phyloP scores from a whole-genome alignment of 2,797 vertebrate species.

The Basileuterus tristriatus region DNA sequence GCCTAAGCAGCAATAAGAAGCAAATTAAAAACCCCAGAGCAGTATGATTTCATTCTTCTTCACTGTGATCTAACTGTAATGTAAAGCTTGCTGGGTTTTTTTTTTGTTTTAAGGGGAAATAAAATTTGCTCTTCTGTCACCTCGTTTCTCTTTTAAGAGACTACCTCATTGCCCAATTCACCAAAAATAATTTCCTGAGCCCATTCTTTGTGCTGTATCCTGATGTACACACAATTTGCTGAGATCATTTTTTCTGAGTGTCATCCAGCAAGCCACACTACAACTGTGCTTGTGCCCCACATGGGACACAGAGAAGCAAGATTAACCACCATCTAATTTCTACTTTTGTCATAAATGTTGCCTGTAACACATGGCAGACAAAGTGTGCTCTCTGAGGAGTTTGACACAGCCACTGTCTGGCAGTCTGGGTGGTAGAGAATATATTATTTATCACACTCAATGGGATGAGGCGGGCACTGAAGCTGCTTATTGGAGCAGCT shows the following conservation, averaged over 20 bases:
- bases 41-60: constrained; percentile 37
- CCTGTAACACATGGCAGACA: constrained; percentile 72
- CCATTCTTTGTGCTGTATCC: constrained; percentile 26
- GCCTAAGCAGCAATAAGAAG: constrained; percentile 54
- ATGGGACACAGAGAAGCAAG: constrained; percentile 58
- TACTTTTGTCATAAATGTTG: constrained; percentile 67
- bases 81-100: not conserved
- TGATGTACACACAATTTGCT: constrained; percentile 35
- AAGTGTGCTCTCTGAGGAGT: constrained; percentile 69
- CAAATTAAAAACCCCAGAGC: constrained; percentile 65
- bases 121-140: constrained; percentile 57
- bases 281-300: constrained; percentile 43
- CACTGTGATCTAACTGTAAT: constrained; percentile 41
- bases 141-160: constrained; percentile 54
- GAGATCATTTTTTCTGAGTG: constrained; percentile 61
- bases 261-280: constrained; percentile 39
- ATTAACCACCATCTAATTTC: constrained; percentile 70
- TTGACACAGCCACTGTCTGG: constrained; percentile 71
- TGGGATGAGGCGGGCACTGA: constrained; percentile 64
- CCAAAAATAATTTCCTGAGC: constrained; percentile 62
- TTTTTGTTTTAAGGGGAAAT: not conserved
- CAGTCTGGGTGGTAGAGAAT: constrained; percentile 71
- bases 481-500: constrained; percentile 72
- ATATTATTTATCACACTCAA: constrained; percentile 75
- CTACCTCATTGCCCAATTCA: constrained; percentile 56